Evolutionary conservation across 2,888 invertebrate genomes (phyloP).

Genomic region (Nasonia oneida): DNA sequence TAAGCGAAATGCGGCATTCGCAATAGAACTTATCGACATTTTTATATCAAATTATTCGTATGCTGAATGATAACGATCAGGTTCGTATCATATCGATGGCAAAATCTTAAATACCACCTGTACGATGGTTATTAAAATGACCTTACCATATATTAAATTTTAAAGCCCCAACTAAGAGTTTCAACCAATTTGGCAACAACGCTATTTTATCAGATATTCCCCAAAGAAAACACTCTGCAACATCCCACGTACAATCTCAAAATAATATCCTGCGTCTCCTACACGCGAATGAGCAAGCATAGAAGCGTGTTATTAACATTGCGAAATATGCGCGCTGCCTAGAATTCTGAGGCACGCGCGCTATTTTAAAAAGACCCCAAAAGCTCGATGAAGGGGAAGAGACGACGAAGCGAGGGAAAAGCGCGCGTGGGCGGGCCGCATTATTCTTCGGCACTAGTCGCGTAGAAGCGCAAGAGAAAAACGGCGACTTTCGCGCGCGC

Average conservation of each 20-base stretch:
- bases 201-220: neutral
- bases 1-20: slow-evolving; percentile 32
- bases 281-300: neutral
- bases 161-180: neutral
- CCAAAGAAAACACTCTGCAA: neutral
- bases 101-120: neutral
- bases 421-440: neutral
- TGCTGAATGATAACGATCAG: slow-evolving; percentile 26
- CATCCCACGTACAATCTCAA: neutral
- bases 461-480: neutral
- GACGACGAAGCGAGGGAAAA: neutral
- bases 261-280: neutral
- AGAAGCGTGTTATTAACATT: slow-evolving; percentile 29
- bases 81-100: neutral
- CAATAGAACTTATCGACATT: slow-evolving; percentile 31
- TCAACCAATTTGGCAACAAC: neutral
- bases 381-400: slow-evolving; percentile 10
- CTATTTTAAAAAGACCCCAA: slow-evolving; percentile 26
- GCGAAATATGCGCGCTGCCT: neutral
- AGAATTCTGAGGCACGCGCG: neutral
- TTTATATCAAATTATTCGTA: slow-evolving; percentile 28
- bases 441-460: neutral
- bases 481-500: neutral
- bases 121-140: slow-evolving; percentile 3
- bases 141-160: neutral